phyloP scores from a whole-genome alignment of 2,888 invertebrate species.

The Hyalella azteca region DNA sequence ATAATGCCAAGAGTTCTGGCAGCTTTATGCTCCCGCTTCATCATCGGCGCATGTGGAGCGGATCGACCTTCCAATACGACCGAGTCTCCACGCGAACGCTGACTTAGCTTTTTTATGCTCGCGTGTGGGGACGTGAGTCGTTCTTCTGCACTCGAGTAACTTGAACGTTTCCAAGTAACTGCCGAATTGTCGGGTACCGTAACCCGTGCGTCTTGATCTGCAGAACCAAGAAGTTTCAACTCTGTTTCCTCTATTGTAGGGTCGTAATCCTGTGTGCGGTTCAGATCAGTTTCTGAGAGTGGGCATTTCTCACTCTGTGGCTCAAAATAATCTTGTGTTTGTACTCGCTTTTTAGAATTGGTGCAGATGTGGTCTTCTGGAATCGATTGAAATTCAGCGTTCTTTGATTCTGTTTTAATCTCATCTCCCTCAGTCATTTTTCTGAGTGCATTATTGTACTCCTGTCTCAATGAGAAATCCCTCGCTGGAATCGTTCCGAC shows the following conservation, averaged over 20 bases:
- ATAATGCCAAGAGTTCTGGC: conserved; percentile 95
- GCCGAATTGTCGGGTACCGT: neutral
- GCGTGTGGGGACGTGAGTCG: neutral
- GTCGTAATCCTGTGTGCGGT: neutral
- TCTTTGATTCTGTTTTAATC: neutral
- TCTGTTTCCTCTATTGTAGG: neutral
- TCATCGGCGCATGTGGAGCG: conserved; percentile 44
- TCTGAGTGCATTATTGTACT: too few relatives aligned
- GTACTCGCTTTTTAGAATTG: neutral
- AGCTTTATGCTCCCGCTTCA: conserved; percentile 78
- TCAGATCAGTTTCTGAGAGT: neutral
- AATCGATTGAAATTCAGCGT: neutral
- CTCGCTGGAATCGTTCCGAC: neutral
- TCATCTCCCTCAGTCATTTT: neutral
- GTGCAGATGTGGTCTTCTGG: neutral
- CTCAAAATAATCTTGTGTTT: neutral
- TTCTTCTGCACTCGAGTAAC: neutral
- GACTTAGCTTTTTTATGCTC: conserved; percentile 5
- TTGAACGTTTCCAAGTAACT: neutral
- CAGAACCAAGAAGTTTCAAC: neutral
- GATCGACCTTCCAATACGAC: neutral
- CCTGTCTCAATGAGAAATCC: neutral
- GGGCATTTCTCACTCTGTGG: neutral
- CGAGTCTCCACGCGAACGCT: neutral
- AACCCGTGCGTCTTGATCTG: neutral